Base-by-base conservation (phyloP, 2,888 invertebrate species). In the Mythimna ferrago region DNA sequence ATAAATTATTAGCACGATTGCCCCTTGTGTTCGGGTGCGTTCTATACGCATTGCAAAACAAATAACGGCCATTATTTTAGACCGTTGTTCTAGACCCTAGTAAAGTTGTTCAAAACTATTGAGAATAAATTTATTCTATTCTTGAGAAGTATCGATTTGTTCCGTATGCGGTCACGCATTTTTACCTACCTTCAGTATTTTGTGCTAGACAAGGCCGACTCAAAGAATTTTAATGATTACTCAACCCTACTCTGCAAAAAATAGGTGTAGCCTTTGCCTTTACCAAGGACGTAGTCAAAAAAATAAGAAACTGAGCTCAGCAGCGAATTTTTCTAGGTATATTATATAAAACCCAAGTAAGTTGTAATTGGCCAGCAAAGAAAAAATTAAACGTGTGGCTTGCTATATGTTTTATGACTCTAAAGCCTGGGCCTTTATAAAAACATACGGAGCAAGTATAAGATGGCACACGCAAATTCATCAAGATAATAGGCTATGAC, bases 401-500 rank as follows among this genome's bases (percentile, higher is more conserved):
- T 53, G 51, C 21, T 54, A 14, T 51, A 21, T 54, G 51, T 73
- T 56, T 57, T 63, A 38, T 48, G 3, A 57, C 53, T 58, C 11
- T 32, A 58, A 63, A 16, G 7, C 32, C 10, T 32, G 51, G 21
- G 35, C 4, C 54, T 66, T 54, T 51, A 66, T 62, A 66, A 80
- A 78, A 76, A 75, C 56, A 64, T 35, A 60, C 19, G 10, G 1
- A 16, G 21, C 32, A 32, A 54, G 35, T 73, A 56, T 64, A 64
- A 67, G 54, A 51, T 35, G 62, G 67, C 26, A 26, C 26, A 68
- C 68, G 58, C n/a, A 73, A 73, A 77, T 80, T 80, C 73, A 80
- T 80, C 77, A 78, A 82, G 61, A 77, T 80, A 71, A 81, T 75
- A 80, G 74, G 54, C 68, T 66, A 73, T 81, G 86, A 83, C 84